phyloP scores from a whole-genome alignment of 2,888 invertebrate species.

The Drosophila mimica region DNA sequence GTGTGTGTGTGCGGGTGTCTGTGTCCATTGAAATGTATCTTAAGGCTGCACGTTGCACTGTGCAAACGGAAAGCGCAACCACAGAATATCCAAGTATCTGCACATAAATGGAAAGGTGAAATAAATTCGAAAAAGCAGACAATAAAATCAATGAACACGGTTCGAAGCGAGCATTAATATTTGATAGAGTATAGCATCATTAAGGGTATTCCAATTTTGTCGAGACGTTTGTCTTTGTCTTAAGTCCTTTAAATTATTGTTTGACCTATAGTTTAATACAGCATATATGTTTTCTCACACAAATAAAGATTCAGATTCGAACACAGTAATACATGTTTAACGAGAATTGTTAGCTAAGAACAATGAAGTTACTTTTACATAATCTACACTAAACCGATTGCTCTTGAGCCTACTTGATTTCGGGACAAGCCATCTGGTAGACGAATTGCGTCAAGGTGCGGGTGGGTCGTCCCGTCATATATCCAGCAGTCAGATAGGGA shows the following conservation, averaged over 20 bases:
- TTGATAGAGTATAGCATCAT: background rate
- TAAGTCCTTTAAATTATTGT: background rate
- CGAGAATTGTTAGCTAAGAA: background rate
- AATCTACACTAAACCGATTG: background rate
- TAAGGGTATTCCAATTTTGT: background rate
- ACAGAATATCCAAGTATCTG: slow-evolving; percentile 2
- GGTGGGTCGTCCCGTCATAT: slow-evolving; percentile 88
- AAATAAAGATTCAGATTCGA: background rate
- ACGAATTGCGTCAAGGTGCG: slow-evolving; percentile 87
- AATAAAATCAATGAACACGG: slow-evolving; percentile 8
- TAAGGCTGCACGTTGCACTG: slow-evolving; percentile 25
- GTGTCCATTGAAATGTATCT: slow-evolving; percentile 47
- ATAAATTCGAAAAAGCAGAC: background rate
- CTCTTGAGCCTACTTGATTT: slow-evolving; percentile 49
- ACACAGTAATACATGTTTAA: background rate
- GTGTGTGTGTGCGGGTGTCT: slow-evolving; percentile 26
- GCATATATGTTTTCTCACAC: background rate
- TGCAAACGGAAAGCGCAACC: slow-evolving; percentile 12
- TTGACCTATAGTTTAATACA: background rate
- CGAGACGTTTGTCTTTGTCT: background rate
- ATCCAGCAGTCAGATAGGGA: slow-evolving; percentile 87
- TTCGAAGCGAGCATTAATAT: background rate
- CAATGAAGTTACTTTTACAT: background rate
- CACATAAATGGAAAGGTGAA: slow-evolving; percentile 2
- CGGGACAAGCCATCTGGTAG: slow-evolving; percentile 84